Percentiles rank a stretch among this genome's conserved stretches.
Conservation (phyloP, 2,113 vertebrate genomes). For the Typhlomys cinereus region DNA sequence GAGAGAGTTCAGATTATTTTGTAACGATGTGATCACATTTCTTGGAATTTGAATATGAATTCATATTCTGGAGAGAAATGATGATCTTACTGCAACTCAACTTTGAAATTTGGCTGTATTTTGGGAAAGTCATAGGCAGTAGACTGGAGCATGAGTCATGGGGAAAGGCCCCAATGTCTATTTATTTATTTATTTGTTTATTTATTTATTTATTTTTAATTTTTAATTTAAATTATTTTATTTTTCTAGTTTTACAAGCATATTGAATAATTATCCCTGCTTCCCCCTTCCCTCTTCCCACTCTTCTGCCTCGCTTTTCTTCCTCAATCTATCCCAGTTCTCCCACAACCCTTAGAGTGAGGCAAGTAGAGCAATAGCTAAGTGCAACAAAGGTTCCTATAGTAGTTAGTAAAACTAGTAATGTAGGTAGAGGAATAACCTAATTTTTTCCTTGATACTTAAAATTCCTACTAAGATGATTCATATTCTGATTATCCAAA, state of each 20-base stretch:
- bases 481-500: slow-evolving; percentile 54
- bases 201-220: too few relatives aligned
- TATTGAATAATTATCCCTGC: too few relatives aligned
- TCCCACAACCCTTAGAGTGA: not conserved
- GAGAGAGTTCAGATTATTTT: not conserved
- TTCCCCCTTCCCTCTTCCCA: too few relatives aligned
- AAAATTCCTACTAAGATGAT: slow-evolving; percentile 62
- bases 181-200: too few relatives aligned
- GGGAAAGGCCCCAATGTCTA: not conserved
- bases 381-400: not conserved
- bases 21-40: not conserved
- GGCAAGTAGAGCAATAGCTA: not conserved
- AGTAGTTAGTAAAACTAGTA: not conserved
- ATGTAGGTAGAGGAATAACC: not conserved
- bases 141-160: not conserved
- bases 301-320: too few relatives aligned
- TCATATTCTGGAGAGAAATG: not conserved
- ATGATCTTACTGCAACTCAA: not conserved
- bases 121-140: not conserved
- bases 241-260: too few relatives aligned
- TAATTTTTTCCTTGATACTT: slow-evolving; percentile 47
- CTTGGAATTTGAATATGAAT: not conserved
- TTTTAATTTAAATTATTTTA: too few relatives aligned
- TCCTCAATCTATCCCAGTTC: too few relatives aligned
- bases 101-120: not conserved